Evolutionary conservation across 2,888 invertebrate genomes (phyloP).

Genomic region (Erebia ligea): DNA sequence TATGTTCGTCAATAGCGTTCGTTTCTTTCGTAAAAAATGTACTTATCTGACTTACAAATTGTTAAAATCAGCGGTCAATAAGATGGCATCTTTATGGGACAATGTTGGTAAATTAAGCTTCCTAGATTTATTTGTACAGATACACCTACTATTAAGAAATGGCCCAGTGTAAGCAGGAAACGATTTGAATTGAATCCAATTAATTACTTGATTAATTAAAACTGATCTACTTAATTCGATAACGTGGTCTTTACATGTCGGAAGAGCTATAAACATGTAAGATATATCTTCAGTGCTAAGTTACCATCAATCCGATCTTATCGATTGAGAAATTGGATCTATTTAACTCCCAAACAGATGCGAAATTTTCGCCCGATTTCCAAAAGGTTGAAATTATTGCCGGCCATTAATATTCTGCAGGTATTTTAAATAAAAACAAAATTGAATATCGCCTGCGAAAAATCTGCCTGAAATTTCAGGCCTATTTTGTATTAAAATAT

Average conservation of each 20-base stretch:
- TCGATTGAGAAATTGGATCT: conserved; percentile 41
- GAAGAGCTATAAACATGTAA: conserved; percentile 29
- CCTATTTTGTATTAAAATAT: too few species aligned
- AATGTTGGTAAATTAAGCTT: neutral
- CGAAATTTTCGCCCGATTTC: neutral
- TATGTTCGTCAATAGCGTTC: too few species aligned
- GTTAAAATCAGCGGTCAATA: too few species aligned
- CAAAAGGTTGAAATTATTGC: neutral
- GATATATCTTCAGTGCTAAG: conserved; percentile 20
- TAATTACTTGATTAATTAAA: conserved; percentile 21
- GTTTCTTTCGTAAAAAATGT: too few species aligned
- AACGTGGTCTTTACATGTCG: conserved; percentile 24
- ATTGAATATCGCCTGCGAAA: too few species aligned
- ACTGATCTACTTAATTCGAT: conserved; percentile 28
- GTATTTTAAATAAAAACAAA: too few species aligned
- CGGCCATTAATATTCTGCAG: too few species aligned
- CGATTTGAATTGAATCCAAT: conserved; percentile 21
- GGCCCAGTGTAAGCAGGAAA: conserved; percentile 16
- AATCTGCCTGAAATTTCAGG: too few species aligned
- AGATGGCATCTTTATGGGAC: too few species aligned
- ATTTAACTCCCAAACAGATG: conserved; percentile 11
- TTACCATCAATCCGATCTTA: conserved; percentile 34
- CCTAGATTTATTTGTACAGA: neutral
- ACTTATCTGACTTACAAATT: too few species aligned
- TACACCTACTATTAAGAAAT: conserved; percentile 9